Conservation (phyloP, 2,888 invertebrate species). For the Drosophila koepferae region DNA sequence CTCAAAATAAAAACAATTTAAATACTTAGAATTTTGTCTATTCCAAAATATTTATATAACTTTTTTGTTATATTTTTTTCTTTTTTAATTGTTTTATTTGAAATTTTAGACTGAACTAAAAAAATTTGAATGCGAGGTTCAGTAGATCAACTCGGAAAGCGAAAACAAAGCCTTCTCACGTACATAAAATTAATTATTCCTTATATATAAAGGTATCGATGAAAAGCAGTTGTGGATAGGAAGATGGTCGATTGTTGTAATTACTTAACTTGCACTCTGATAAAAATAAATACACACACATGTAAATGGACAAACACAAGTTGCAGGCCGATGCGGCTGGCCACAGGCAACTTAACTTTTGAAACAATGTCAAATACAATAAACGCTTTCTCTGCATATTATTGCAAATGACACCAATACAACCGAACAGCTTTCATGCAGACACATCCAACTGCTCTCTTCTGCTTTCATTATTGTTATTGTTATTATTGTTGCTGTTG, state of each 20-base stretch:
- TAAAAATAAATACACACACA: conserved; percentile 8
- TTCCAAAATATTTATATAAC: neutral
- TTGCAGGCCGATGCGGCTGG: conserved; percentile 64
- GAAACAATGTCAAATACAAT: conserved; percentile 75
- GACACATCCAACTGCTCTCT: conserved; percentile 19
- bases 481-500: neutral
- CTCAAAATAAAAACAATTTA: neutral
- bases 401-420: conserved; percentile 57
- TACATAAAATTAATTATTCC: neutral
- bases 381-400: conserved; percentile 57
- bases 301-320: conserved; percentile 30
- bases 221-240: neutral
- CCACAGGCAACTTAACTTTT: conserved; percentile 75
- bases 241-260: conserved; percentile 3
- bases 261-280: conserved; percentile 19
- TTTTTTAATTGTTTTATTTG: neutral
- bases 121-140: neutral
- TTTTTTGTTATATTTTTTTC: neutral
- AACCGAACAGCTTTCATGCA: conserved; percentile 31
- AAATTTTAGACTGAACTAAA: neutral
- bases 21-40: conserved; percentile 22
- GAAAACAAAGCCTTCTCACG: neutral
- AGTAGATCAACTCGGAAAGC: neutral
- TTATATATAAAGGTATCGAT: neutral
- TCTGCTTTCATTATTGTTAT: conserved; percentile 3